Conservation (phyloP, 1,140 invertebrate species). For the Latrodectus geometricus region DNA sequence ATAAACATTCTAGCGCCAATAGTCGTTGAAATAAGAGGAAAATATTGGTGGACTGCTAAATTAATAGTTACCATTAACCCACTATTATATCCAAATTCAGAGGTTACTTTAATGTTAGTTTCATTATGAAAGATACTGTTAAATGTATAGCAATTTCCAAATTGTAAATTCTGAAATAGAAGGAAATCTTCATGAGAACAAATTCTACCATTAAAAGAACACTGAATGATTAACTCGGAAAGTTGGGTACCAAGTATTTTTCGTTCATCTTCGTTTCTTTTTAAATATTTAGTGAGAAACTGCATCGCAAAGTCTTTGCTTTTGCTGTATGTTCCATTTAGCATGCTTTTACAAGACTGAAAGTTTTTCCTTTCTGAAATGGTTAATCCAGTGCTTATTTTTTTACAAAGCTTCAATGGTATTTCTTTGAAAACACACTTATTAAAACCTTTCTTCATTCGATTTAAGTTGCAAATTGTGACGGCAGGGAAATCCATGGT, state of each 20-base stretch:
- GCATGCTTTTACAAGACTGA: neutral
- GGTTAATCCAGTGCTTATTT: neutral
- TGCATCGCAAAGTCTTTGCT: neutral
- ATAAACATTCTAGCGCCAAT: conserved; percentile 68
- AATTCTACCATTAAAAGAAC: neutral
- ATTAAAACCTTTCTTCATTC: neutral
- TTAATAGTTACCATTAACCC: conserved; percentile 18
- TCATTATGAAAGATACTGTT: neutral
- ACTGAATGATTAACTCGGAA: neutral
- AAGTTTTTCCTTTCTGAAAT: neutral
- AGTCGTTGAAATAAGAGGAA: conserved; percentile 24
- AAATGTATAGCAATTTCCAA: conserved; percentile 39
- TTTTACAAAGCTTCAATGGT: neutral
- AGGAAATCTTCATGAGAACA: neutral
- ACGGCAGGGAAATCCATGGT: conserved; percentile 13
- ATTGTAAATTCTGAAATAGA: neutral
- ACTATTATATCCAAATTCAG: neutral
- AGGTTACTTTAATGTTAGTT: neutral
- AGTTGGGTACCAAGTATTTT: neutral
- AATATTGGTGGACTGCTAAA: conserved; percentile 6
- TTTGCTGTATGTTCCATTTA: neutral
- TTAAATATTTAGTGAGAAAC: neutral
- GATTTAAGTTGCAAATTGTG: conserved; percentile 35
- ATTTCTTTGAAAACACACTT: neutral
- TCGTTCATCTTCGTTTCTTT: neutral